These are phyloP conservation scores for Amniataba percoides DNA, from an alignment of 2,797 vertebrate genomes.

Conservation along the genomic window DNA sequence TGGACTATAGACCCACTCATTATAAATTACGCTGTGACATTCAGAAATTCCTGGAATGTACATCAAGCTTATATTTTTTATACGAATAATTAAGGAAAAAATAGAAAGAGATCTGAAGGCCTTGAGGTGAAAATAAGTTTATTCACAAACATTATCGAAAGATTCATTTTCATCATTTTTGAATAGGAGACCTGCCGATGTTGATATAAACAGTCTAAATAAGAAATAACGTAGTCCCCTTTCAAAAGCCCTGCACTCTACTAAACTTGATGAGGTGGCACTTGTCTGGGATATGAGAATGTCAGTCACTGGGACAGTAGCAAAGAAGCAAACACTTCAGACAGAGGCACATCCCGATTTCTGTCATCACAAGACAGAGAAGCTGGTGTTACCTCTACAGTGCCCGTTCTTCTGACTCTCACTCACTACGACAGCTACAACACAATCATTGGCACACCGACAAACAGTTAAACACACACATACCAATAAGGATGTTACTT, in stretches of 20 bases:
- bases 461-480: neutral
- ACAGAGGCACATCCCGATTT: conserved; percentile 1
- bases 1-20: neutral
- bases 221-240: neutral
- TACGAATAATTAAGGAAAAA: neutral
- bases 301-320: conserved; percentile 5
- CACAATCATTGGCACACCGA: neutral
- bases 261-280: conserved; percentile 10
- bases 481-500: neutral
- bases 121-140: neutral
- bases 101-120: neutral
- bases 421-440: neutral
- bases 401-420: neutral
- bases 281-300: conserved; percentile 3
- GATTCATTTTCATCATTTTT: neutral
- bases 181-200: neutral
- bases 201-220: neutral
- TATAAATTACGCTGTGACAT: conserved; percentile 1
- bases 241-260: neutral
- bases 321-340: conserved; percentile 28
- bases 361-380: conserved; percentile 13
- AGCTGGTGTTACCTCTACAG: neutral
- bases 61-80: neutral
- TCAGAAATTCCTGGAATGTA: neutral
- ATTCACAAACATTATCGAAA: neutral